Conservation (phyloP, 2,888 invertebrate genomes). For the Uropetala carovei region DNA sequence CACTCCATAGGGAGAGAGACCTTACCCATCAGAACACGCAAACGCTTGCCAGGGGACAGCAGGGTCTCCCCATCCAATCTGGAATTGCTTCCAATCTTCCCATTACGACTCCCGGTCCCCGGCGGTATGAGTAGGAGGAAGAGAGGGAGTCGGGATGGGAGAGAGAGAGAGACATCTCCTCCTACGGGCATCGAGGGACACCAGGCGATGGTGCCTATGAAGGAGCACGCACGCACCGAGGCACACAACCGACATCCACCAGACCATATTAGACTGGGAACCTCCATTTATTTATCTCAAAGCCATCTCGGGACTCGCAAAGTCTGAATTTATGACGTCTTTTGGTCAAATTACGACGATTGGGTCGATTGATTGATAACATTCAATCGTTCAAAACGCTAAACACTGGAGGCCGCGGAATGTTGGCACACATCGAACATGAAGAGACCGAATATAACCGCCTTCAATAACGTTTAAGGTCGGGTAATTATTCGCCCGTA, state of each 20-base stretch:
- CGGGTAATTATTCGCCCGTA: too few relatives aligned
- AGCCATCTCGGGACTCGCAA: background rate
- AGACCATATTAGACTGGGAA: background rate
- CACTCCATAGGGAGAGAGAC: background rate
- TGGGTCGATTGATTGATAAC: conserved; percentile 12
- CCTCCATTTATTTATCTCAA: background rate
- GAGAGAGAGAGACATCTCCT: background rate
- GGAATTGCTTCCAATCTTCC: conserved; percentile 28
- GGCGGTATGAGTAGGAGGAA: too few relatives aligned
- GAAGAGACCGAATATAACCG: too few relatives aligned
- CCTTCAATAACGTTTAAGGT: too few relatives aligned
- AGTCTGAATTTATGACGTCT: background rate
- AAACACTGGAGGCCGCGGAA: background rate
- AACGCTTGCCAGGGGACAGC: background rate
- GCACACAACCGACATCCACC: background rate
- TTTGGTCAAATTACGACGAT: background rate
- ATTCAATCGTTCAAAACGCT: background rate
- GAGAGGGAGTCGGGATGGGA: too few relatives aligned
- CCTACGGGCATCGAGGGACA: background rate
- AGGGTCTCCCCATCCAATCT: background rate
- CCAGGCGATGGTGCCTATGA: background rate
- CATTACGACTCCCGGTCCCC: background rate
- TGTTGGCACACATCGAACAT: too few relatives aligned
- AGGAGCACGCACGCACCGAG: background rate
- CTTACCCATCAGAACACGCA: background rate